Evolutionary conservation across 2,797 vertebrate species (phyloP), one percentile per base, ranked within the genome.

Genomic region (Podarcis siculus): DNA sequence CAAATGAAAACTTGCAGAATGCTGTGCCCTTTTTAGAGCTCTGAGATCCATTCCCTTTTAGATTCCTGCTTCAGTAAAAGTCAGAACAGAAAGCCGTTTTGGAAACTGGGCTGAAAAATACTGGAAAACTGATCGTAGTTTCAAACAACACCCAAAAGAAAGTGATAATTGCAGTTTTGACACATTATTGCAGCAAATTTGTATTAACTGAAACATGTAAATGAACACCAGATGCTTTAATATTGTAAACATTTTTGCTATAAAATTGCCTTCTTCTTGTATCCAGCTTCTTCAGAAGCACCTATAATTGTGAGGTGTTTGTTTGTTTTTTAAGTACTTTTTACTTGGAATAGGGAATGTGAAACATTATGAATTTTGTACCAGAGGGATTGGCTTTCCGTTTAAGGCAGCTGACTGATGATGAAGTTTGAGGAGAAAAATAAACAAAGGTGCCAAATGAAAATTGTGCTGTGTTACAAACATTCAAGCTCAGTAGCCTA

Each of bases 151-250:
- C n/a, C 21, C 21, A 71, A 79, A 83, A 27, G 10, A 27, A 83
- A 79, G 66, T 61, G 75, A 83, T 55, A 82, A 88, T 77, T 77
- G 32, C 42, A 87, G 64, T 87, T 49, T 82, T 87, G 80, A 87
- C 72, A 87, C 79, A 82, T 76, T 82, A 82, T 87, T 76, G 64
- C 42, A 71, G 39, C 12, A 79, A 82, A 83, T 83, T 58, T 27
- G 3, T 61, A 80, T 64, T 55, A 49, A n/a, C n/a, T 82, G 6
- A 55, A 83, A 88, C 39, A 88, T 61, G 75, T 83, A 78, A 61
- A 83, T 12, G 25, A 39, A 71, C 6, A 72, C 32, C 81, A 83
- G 25, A 78, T 71, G 64, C 45, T 19, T 71, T 39, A 69, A 71
- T 49, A 69, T 25, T 71, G 32, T 71, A 61, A 88, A 58, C 64